A percentile compares a stretch with the other conserved stretches of the same genome.
Evolutionary conservation across 2,888 invertebrate genomes (phyloP).

Genomic region (Mimas tiliae): DNA sequence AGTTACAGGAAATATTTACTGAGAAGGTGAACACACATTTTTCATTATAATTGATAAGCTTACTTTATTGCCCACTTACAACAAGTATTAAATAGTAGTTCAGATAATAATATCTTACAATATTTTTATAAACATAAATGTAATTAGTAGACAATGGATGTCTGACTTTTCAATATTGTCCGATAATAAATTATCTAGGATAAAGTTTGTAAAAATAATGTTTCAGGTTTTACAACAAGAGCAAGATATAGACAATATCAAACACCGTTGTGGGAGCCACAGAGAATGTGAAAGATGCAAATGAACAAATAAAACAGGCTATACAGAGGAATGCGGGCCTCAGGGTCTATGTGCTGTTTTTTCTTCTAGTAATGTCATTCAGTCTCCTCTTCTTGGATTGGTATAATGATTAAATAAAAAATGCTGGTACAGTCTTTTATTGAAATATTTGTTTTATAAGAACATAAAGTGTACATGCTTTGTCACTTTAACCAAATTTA

Average conservation of each 20-base stretch:
- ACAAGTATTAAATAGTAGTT: too few relatives aligned
- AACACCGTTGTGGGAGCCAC: conserved; percentile 95
- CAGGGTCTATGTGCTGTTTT: conserved; percentile 97
- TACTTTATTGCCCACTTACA: not conserved
- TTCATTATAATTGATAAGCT: not conserved
- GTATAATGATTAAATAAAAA: conserved; percentile 92
- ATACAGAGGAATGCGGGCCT: conserved; percentile 98
- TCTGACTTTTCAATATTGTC: too few relatives aligned
- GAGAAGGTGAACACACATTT: conserved; percentile 87
- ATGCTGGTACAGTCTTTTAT: not conserved
- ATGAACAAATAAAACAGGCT: conserved; percentile 98
- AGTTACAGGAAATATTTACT: conserved; percentile 97
- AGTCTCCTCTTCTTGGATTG: conserved; percentile 98
- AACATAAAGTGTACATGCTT: too few relatives aligned
- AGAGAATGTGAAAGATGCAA: conserved; percentile 98
- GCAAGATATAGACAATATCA: conserved; percentile 95
- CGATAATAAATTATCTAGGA: too few relatives aligned
- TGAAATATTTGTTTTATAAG: not conserved
- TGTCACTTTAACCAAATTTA: too few relatives aligned
- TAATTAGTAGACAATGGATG: too few relatives aligned
- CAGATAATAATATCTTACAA: too few relatives aligned
- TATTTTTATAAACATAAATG: too few relatives aligned
- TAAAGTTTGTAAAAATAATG: too few relatives aligned
- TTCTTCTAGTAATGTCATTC: conserved; percentile 97
- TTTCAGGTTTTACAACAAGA: conserved; percentile 94